Percentiles rank a stretch among this genome's conserved stretches.
Evolutionary conservation across 2,797 vertebrate species (phyloP).

Genomic region (Halcyon badia): DNA sequence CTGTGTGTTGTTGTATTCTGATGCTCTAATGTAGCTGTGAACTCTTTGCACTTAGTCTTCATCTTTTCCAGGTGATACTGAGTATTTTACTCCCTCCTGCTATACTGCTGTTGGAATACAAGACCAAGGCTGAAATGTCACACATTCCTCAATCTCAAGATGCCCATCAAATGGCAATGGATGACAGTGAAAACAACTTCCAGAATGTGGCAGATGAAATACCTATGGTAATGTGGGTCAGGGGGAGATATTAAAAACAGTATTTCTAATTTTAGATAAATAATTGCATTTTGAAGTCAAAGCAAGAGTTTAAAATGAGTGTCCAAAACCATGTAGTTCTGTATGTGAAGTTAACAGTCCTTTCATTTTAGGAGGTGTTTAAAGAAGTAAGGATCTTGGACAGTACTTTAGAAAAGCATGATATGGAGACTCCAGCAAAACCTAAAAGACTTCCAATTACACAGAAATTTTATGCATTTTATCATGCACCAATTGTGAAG

Average conservation of each 20-base stretch:
- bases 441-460: conserved; percentile 93
- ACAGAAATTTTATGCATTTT: conserved; percentile 96
- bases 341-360: not conserved
- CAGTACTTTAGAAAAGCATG: conserved; percentile 85
- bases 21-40: not conserved
- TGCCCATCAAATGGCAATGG: conserved; percentile 98
- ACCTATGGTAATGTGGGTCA: conserved; percentile 87
- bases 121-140: conserved; percentile 99
- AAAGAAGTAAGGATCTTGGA: conserved; percentile 91
- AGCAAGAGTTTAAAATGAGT: not conserved
- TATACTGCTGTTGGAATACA: conserved; percentile 97
- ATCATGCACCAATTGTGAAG: conserved; percentile 98
- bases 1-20: not conserved
- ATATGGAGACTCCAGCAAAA: conserved; percentile 90
- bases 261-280: not conserved
- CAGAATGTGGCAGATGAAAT: conserved; percentile 92
- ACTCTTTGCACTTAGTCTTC: not conserved
- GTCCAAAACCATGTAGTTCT: not conserved
- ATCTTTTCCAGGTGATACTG: conserved; percentile 90
- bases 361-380: conserved; percentile 91
- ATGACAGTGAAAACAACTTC: conserved; percentile 97
- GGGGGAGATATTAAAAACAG: not conserved
- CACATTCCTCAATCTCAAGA: conserved; percentile 98
- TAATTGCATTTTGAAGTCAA: not conserved
- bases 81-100: conserved; percentile 96